phyloP scores from a whole-genome alignment of 2,797 vertebrate species.

The Coregonus suidteri region DNA sequence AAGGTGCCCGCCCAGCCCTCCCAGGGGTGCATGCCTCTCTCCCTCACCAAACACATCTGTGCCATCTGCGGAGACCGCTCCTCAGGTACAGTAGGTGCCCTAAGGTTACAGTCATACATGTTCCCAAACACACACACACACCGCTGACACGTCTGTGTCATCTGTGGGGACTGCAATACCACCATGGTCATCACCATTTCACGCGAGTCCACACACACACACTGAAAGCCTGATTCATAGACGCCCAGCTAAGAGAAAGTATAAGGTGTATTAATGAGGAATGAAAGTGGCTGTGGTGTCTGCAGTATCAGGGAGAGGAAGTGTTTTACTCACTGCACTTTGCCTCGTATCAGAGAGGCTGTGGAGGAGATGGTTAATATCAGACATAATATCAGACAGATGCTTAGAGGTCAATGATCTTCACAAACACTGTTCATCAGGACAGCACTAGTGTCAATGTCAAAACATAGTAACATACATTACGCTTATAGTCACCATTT shows the following conservation, averaged over 20 bases:
- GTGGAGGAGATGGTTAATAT: too few species aligned
- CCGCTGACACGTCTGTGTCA: not conserved
- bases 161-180: too few species aligned
- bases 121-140: not conserved
- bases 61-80: constrained; percentile 99
- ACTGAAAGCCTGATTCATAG: not conserved
- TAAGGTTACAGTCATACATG: constrained; percentile 6
- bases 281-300: not conserved
- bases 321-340: too few species aligned
- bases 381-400: too few species aligned
- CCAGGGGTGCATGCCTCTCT: constrained; percentile 76
- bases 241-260: not conserved
- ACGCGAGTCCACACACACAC: not conserved
- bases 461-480: not conserved
- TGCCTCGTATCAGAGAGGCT: too few species aligned
- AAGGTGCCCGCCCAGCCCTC: constrained; percentile 92
- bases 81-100: constrained; percentile 81
- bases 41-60: constrained; percentile 99
- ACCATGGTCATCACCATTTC: not conserved
- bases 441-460: not conserved
- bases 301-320: constrained; percentile 1
- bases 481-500: not conserved
- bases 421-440: not conserved
- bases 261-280: not conserved
- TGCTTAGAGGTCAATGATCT: not conserved